phyloP scores from a whole-genome alignment of 2,888 invertebrate genomes.

The Parascotia fuliginaria region DNA sequence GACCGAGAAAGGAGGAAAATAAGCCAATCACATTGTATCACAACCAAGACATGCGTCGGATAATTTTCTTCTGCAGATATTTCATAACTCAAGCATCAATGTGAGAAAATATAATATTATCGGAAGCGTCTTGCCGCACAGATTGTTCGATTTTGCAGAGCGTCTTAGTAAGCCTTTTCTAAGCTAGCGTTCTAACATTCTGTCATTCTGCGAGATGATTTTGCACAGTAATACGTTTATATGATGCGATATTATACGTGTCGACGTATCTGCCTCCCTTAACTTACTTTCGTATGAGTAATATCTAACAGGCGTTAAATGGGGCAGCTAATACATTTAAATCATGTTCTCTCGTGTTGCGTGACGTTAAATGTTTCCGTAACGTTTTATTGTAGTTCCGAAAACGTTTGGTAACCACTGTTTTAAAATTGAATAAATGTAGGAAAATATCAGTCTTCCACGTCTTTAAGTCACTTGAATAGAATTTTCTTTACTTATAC shows the following conservation, averaged over 20 bases:
- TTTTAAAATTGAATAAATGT: slow-evolving; percentile 37
- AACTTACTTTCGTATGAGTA: slow-evolving; percentile 11
- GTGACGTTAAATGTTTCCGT: slow-evolving; percentile 52
- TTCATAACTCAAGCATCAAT: slow-evolving; percentile 68
- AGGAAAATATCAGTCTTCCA: slow-evolving; percentile 43
- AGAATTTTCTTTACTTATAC: slow-evolving; percentile 57
- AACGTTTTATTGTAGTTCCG: slow-evolving; percentile 49
- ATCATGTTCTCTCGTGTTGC: slow-evolving; percentile 43
- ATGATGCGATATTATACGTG: slow-evolving; percentile 4
- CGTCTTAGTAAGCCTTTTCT: slow-evolving; percentile 26
- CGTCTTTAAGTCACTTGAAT: slow-evolving; percentile 40
- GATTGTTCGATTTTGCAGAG: slow-evolving; percentile 34
- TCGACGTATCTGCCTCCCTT: slow-evolving; percentile 8
- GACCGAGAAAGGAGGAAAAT: slow-evolving; percentile 64
- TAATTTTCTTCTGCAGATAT: slow-evolving; percentile 68
- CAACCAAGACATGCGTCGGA: slow-evolving; percentile 61
- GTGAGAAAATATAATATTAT: slow-evolving; percentile 59
- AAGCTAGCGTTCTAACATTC: slow-evolving; percentile 11
- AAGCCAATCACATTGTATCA: slow-evolving; percentile 72
- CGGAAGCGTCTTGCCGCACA: slow-evolving; percentile 30
- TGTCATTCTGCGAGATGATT: slow-evolving; percentile 1
- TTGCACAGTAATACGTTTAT: slow-evolving; percentile 3
- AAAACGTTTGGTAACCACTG: slow-evolving; percentile 42
- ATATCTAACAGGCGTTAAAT: slow-evolving; percentile 28
- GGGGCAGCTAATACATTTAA: slow-evolving; percentile 39